phyloP scores from a whole-genome alignment of 2,113 vertebrate genomes.

The Erpornis zantholeuca region DNA sequence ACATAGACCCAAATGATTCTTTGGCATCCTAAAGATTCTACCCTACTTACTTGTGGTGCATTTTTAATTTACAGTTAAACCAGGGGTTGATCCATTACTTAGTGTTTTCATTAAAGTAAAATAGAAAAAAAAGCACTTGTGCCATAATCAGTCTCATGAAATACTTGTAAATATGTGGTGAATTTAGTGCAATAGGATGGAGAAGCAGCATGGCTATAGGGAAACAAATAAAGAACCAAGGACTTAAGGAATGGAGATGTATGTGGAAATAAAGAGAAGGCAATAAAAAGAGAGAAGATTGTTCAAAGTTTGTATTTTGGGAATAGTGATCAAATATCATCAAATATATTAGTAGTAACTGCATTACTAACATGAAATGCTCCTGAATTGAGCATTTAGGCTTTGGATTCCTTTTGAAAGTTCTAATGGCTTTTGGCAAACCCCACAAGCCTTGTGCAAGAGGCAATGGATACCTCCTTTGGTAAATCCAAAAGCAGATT shows the following conservation, averaged over 20 bases:
- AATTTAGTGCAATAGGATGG: background rate
- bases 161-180: background rate
- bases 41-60: constrained; percentile 14
- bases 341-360: background rate
- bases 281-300: background rate
- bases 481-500: background rate
- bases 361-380: background rate
- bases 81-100: background rate
- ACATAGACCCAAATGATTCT: background rate
- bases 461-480: background rate
- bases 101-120: background rate
- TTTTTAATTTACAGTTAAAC: constrained; percentile 24
- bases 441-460: background rate
- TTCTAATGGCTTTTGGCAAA: background rate
- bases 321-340: background rate
- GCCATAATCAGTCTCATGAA: background rate
- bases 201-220: background rate
- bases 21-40: constrained; percentile 21
- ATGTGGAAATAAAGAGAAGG: background rate
- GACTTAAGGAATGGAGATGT: background rate
- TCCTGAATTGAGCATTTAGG: background rate
- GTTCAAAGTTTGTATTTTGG: background rate
- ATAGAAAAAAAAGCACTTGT: background rate
- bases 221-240: background rate
- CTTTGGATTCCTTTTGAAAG: background rate